Base-by-base conservation (phyloP, 2,797 vertebrate genomes). In the Pipistrellus nathusii region DNA sequence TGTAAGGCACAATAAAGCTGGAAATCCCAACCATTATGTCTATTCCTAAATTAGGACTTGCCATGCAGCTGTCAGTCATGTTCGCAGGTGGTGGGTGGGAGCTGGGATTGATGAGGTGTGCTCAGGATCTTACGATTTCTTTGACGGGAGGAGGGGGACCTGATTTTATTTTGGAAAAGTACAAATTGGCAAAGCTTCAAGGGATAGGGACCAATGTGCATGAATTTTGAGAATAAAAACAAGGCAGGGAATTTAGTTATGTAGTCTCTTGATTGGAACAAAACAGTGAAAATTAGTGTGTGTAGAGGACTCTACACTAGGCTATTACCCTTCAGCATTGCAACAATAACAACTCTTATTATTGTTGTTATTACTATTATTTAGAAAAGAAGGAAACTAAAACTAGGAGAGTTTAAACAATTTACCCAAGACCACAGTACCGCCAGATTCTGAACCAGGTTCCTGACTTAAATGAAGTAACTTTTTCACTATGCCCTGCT, bases 1-100 rank as follows among this genome's bases (percentile, higher is more conserved):
- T 64, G 84, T 95, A 85, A 89, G 93, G 64, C 46, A 71, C 59
- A 55, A 91, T 95, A 96, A 96, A 87, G 12, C 44, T 81, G 57
- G 32, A 94, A 96, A 80, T 94, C 48, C 62, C 77, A 96, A 87
- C 21, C 51, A 66, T 64, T 82, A 71, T 62, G 32, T 30, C 23
- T 7, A 53, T 64, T 89, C 72, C 72, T 95, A 72, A 84, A 94
- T 95, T 96, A 95, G 89, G 30, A 85, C 69, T 81, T 71, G 38
- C 69, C 80, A 35, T 51, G 20, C 91, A 96, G 68, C 91, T 95
- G 80, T 96, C 30, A 68, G 75, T 64, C 75, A 20, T 83, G 57
- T 86, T 89, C 87, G 15, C 48, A 80, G 57, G 71, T 85, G 91
- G 27, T 90, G 73, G 6, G 11, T 87, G n/a, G 53, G 84, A 94